These are phyloP conservation scores for Philaethria dido DNA, from an alignment of 2,888 invertebrate genomes.

Conservation along the genomic window DNA sequence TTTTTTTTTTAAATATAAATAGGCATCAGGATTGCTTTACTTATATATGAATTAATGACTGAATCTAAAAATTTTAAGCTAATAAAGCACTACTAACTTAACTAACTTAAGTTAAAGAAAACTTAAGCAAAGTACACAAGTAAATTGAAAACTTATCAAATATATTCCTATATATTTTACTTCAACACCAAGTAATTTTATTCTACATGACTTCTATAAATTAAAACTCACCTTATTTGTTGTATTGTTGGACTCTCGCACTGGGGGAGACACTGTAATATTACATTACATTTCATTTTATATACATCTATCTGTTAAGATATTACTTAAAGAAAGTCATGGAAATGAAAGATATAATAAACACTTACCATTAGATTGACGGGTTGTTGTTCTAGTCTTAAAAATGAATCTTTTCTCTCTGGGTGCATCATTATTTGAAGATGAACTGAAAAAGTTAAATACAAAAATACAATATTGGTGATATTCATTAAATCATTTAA, in stretches of 20 bases:
- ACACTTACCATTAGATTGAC: background rate
- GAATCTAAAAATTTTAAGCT: too few relatives aligned
- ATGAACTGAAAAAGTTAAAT: background rate
- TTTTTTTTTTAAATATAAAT: too few relatives aligned
- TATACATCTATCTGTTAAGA: background rate
- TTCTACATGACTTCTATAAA: background rate
- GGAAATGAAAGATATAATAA: too few relatives aligned
- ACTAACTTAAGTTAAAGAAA: too few relatives aligned
- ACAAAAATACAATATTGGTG: too few relatives aligned
- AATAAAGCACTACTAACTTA: too few relatives aligned
- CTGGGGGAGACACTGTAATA: constrained; percentile 1
- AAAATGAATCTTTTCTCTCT: constrained; percentile 1
- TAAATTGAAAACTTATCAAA: background rate
- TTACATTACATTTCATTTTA: background rate
- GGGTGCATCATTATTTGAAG: constrained; percentile 8
- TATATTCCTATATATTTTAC: too few relatives aligned
- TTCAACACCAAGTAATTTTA: too few relatives aligned
- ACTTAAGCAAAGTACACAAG: background rate
- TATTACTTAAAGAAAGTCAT: too few relatives aligned
- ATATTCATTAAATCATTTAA: too few relatives aligned
- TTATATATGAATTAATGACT: too few relatives aligned
- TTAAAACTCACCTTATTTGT: constrained; percentile 1
- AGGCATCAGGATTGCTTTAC: too few relatives aligned
- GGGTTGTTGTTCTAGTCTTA: background rate
- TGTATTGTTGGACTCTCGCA: background rate